Evolutionary conservation across 2,113 vertebrate species (phyloP), one percentile per base, ranked within the genome.

Genomic region (Pelecanus crispus): DNA sequence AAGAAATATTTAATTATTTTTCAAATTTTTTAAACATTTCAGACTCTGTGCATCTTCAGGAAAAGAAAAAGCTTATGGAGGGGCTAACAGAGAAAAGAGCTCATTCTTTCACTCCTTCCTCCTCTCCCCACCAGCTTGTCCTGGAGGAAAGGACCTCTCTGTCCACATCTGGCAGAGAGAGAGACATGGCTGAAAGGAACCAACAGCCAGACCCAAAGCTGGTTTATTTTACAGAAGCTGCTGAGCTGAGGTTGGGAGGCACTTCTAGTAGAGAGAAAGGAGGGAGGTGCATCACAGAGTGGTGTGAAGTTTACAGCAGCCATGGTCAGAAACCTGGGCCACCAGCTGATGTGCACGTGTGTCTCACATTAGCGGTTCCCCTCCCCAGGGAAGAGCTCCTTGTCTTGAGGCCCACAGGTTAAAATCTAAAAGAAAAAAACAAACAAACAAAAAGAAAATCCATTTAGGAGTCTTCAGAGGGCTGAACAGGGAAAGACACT

Each of bases 301-400:
- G 11, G 10, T 28, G 17, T 16, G 13, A 75, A 67, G 32, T 34
- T 86, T 73, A 56, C 31, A 63, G 50, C 28, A 28, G 21, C 5
- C 20, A 18, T 0, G 0, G 21, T 49, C 31, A 50, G 38, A 94
- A 81, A 74, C 22, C 29, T 70, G 38, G 42, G 25, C 40, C 42
- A 81, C 40, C 26, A 56, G 29, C 0, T 0, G 26, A 44, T 38
- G 6, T 16, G 11, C 14, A 56, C 10, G 31, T 81, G 24, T 55
- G 32, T 17, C 47, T 29, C 1, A 3, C 1, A 0, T 50, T n/a
- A 71, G 5, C 0, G 0, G 3, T n/a, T 89, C 32, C 24, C 9
- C 20, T 29, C 11, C 18, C 31, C 7, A 2, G 44, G 61, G 32
- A 77, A 94, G 5, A 47, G 32, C 4, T 52, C 58, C 71, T 68